Base-by-base conservation (phyloP, 2,797 vertebrate genomes). In the Coregonus sp. region DNA sequence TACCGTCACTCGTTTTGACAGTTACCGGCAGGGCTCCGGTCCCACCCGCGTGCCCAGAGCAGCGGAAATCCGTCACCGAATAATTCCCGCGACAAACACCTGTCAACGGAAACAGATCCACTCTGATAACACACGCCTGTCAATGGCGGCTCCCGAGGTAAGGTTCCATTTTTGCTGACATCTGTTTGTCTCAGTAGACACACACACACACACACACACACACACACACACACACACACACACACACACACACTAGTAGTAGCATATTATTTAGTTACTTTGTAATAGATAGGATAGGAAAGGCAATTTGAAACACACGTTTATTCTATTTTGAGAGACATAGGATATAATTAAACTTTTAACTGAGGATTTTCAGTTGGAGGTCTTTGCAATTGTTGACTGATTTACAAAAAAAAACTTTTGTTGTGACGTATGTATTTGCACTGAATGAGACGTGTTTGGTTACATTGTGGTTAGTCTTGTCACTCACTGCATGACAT, bases 51-150 rank as follows among this genome's bases (percentile, higher is more conserved):
- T 75, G 50, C 72, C 70, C 69, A 40, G 63, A 70, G 71, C 74
- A 75, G 69, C 50, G 33, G 40, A 67, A 51, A 79, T 40, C 77
- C 79, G 77, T 75, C 75, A 75, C 51, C 12, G 33, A 59, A 47
- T 65, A 78, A 69, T 70, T 74, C 69, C 72, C 68, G 71, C 69
- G 72, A 66, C 82, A 79, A 78, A 75, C 80, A 73, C 69, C 78
- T 78, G 78, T 81, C 77, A 81, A 73, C 65, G 25, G 69, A 35
- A 75, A 71, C 29, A 56, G 25, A 63, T 59, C 63, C 33, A 73
- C 80, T 77, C 59, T 70, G 75, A 68, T 80, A 80, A 76, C 72
- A 40, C 6, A 7, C 18, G 52, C 33, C 73, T 81, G 63, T 79
- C 73, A 79, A 79, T 75, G 75, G 40, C 40, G 18, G 47, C 29